Evolutionary conservation across 1,140 invertebrate species (phyloP).

Genomic region (Notospermus geniculatus): DNA sequence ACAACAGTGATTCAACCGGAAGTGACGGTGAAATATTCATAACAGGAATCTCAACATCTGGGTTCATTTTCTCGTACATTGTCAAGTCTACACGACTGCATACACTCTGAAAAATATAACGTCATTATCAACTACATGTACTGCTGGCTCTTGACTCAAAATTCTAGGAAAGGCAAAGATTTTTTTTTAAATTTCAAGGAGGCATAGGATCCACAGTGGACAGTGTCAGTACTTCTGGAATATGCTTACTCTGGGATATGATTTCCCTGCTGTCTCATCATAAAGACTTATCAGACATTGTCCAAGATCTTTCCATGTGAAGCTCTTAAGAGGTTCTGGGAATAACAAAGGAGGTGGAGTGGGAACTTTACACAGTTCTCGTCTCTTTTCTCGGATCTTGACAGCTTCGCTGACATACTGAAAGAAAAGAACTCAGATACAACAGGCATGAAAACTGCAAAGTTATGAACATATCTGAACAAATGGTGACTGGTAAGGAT

Average conservation of each 20-base stretch:
- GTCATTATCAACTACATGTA: constrained; percentile 9
- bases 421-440: constrained; percentile 48
- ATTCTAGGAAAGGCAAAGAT: too few species aligned
- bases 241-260: constrained; percentile 42
- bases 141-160: too few species aligned
- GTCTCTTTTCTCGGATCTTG: constrained; percentile 62
- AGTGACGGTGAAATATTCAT: not conserved
- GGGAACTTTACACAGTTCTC: constrained; percentile 61
- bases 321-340: constrained; percentile 62
- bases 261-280: constrained; percentile 59
- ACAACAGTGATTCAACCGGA: not conserved
- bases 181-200: too few species aligned
- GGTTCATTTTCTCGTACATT: constrained; percentile 15
- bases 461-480: too few species aligned
- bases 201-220: too few species aligned
- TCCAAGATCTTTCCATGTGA: constrained; percentile 68
- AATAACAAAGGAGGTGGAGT: constrained; percentile 61
- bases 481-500: too few species aligned
- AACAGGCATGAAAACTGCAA: too few species aligned
- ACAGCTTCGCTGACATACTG: constrained; percentile 64
- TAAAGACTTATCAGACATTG: constrained; percentile 68
- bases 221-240: too few species aligned
- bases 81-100: constrained; percentile 26
- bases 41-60: not conserved
- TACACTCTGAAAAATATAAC: constrained; percentile 14